Base-by-base conservation (phyloP, 2,797 vertebrate genomes). In the Ispidina picta region DNA sequence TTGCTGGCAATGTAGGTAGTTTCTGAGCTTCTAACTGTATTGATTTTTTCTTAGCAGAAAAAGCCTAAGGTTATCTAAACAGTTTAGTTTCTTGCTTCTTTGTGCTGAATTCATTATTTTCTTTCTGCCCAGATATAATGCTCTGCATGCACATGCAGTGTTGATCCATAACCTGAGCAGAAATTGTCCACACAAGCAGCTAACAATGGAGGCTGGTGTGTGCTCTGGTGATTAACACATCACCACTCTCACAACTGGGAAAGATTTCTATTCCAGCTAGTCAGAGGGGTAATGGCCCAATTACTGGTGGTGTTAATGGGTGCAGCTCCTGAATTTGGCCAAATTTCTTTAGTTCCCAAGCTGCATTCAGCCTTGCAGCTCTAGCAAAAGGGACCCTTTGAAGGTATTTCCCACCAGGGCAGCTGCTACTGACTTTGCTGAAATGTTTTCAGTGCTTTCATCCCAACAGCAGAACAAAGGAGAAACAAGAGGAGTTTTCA, bases 11-110 rank as follows among this genome's bases (percentile, higher is more conserved):
- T 12, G 15, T 41, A 20, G 60, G 59, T 87, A 86, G 75, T 66
- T 89, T 92, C 78, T 82, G 51, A 83, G 71, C 43, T 95, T 91
- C 87, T 74, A 90, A 64, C 51, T 65, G 58, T 70, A 95, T 95
- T 86, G 94, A 91, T 93, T 95, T 94, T 95, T 92, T 92, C 75
- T 88, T 59, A 86, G 88, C 77, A 90, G 83, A 91, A 84, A 79
- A 92, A 93, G 88, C 91, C 94, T 74, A 82, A 90, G 94, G 95
- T 96, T 94, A 95, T 95, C 83, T 56, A 84, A 93, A 94, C 88
- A 88, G 89, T 93, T 95, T 94, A 73, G 77, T 92, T 94, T 91
- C 71, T 91, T 84, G 28, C 41, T 93, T 89, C 62, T 79, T 83
- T 79, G 58, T 90, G 54, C 65, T 91, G 88, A 92, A 93, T 95